Conservation (phyloP, 2,113 vertebrate species). For the Paradisaea rubra region DNA sequence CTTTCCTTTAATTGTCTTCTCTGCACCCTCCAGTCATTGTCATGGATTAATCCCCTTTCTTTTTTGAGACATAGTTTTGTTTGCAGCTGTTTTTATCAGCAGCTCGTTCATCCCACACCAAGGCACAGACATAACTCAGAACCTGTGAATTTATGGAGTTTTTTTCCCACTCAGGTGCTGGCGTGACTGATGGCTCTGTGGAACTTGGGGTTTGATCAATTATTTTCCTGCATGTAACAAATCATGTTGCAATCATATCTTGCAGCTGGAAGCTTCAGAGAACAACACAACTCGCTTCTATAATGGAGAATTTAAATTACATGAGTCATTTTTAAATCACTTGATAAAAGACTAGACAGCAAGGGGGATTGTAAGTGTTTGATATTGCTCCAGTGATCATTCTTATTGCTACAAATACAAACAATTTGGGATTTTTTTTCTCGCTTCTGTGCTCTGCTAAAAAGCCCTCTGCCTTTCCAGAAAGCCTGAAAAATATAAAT, state of each 20-base stretch:
- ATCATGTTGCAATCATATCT: neutral
- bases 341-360: conserved; percentile 3
- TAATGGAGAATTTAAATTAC: conserved; percentile 22
- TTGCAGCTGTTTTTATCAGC: neutral
- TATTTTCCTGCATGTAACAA: conserved; percentile 1
- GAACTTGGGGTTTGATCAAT: neutral
- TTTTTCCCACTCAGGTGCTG: neutral
- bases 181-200: neutral
- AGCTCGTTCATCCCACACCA: neutral
- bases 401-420: neutral
- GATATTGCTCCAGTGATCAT: neutral
- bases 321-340: conserved; percentile 4
- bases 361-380: neutral
- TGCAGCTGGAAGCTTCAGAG: neutral
- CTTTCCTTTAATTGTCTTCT: neutral
- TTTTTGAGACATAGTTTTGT: neutral
- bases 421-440: neutral
- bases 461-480: neutral
- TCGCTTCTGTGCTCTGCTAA: neutral
- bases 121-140: neutral
- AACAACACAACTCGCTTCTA: neutral
- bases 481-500: neutral
- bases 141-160: neutral
- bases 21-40: neutral
- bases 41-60: neutral